These are phyloP conservation scores for Oceanodroma leucorhoa DNA, from an alignment of 2,797 vertebrate species.

Conservation along the genomic window DNA sequence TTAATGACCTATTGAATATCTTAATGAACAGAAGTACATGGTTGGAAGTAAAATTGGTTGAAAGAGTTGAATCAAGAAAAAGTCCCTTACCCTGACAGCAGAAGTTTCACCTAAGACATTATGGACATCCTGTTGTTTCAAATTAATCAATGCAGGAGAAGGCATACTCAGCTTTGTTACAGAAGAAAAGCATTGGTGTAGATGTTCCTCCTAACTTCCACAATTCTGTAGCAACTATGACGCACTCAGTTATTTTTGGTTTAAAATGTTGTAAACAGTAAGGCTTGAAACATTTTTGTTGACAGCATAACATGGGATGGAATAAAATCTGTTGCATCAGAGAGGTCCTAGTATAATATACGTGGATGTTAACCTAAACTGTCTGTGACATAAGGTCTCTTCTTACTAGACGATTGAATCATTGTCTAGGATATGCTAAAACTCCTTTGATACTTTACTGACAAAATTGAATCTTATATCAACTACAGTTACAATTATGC, in stretches of 20 bases:
- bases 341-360: neutral
- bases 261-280: neutral
- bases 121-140: neutral
- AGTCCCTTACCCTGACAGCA: neutral
- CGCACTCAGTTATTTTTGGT: neutral
- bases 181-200: neutral
- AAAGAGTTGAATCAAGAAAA: neutral
- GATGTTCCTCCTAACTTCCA: neutral
- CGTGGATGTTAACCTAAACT: neutral
- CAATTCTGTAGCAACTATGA: neutral
- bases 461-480: neutral
- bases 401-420: neutral
- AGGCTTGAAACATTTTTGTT: neutral
- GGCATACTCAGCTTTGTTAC: neutral
- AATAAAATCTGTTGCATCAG: neutral
- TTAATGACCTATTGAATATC: neutral
- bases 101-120: neutral
- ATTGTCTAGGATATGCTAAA: neutral
- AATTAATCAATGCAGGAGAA: neutral
- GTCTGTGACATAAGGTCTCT: neutral
- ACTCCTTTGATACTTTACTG: neutral
- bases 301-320: neutral
- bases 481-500: neutral
- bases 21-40: neutral
- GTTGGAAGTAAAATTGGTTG: neutral